phyloP scores from a whole-genome alignment of 2,888 invertebrate species.

The Stratiomys singularior region DNA sequence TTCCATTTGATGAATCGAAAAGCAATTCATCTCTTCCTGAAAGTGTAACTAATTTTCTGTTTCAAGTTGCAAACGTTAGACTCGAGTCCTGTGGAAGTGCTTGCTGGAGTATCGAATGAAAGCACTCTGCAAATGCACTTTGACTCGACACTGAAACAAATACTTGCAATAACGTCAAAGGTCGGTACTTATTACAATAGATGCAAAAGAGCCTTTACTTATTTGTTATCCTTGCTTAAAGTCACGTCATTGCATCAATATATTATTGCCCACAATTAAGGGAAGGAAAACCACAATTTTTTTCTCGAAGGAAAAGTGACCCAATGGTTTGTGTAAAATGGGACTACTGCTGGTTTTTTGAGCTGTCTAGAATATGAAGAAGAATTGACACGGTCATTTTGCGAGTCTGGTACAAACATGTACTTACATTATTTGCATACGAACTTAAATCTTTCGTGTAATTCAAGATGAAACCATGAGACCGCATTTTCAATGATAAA shows the following conservation, averaged over 20 bases:
- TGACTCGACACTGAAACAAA: constrained; percentile 27
- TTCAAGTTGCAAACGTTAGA: not conserved
- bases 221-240: not conserved
- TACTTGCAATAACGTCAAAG: constrained; percentile 39
- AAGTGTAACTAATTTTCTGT: constrained; percentile 10
- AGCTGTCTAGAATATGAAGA: not conserved
- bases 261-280: too few species aligned
- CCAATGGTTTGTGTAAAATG: too few species aligned
- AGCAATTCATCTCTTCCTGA: not conserved
- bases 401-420: too few species aligned
- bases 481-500: too few species aligned
- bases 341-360: too few species aligned
- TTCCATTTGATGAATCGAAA: not conserved
- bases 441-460: too few species aligned
- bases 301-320: too few species aligned
- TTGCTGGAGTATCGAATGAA: not conserved
- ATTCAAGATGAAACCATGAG: too few species aligned
- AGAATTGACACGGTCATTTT: too few species aligned
- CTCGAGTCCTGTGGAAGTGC: not conserved
- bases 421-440: too few species aligned
- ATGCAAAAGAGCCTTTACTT: constrained; percentile 16
- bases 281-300: too few species aligned
- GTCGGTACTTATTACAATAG: not conserved
- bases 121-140: constrained; percentile 25
- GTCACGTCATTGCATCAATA: too few species aligned